phyloP scores from a whole-genome alignment of 2,113 vertebrate species.

The Cyprinus carpio region DNA sequence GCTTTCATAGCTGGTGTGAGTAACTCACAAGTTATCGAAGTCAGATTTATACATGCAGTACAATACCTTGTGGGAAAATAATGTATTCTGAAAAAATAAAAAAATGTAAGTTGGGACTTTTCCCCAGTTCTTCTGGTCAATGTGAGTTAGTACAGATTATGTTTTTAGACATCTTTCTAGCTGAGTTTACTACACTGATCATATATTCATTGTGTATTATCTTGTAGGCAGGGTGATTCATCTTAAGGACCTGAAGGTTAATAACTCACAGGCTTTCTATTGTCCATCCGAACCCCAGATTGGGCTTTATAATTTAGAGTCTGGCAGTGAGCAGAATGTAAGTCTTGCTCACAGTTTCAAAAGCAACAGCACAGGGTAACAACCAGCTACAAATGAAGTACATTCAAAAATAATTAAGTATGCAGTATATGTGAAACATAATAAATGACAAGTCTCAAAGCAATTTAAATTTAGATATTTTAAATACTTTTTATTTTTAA shows the following conservation, averaged over 20 bases:
- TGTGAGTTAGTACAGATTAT: slow-evolving; percentile 1
- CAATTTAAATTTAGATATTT: no score
- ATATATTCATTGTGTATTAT: slow-evolving; percentile 64
- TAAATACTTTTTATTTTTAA: no score
- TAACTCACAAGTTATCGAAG: slow-evolving; percentile 25
- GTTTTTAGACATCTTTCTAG: slow-evolving; percentile 4
- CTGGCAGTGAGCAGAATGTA: slow-evolving; percentile 52
- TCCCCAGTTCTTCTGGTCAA: background rate
- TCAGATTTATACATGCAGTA: background rate
- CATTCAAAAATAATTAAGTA: background rate
- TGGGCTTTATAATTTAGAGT: slow-evolving; percentile 59
- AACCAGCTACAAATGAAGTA: background rate
- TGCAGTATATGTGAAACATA: background rate
- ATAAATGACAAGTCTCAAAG: background rate
- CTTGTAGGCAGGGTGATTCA: slow-evolving; percentile 66
- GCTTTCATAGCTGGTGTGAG: slow-evolving; percentile 36
- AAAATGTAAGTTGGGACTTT: background rate
- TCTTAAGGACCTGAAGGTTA: slow-evolving; percentile 63
- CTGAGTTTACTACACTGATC: slow-evolving; percentile 63
- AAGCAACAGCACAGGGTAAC: background rate
- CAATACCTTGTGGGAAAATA: background rate
- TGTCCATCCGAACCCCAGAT: slow-evolving; percentile 45
- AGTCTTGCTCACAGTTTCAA: background rate
- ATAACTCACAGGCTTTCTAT: slow-evolving; percentile 62
- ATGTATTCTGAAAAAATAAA: background rate